Evolutionary conservation across 1,140 invertebrate genomes (phyloP), one percentile per base, ranked within the genome.

Genomic region (Brachionus manjavacas): DNA sequence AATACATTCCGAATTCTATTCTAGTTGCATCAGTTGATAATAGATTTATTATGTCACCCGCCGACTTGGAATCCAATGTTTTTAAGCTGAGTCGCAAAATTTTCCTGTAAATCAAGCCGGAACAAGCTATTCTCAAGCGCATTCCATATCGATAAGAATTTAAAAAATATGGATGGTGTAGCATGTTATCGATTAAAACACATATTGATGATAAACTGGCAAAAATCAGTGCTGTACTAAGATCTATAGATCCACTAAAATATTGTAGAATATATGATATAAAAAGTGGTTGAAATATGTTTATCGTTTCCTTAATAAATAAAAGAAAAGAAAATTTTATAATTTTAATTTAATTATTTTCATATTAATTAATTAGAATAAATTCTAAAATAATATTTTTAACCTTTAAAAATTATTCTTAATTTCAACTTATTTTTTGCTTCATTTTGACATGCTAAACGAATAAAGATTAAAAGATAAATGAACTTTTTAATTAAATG

Each of bases 91-190:
- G 60, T 20, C 39, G 14, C 9, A 83, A 23, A 85, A 91, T 93
- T 92, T 95, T 95, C 88, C 93, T 92, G 88, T 95, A 96, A 85
- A 95, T 93, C 46, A 95, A 90, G 0, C 93, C 93, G 86, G 92
- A 93, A 87, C 93, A 92, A 3, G 94, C 93, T 49, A 95, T 91
- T 85, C 94, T 91, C 85, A 94, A 92, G 89, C 94, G 93, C 92
- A 95, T 93, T 39, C 94, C 94, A 85, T 93, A 87, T 55, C 89
- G 86, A 39, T 88, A 88, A 28, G 93, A 91, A 66, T 91, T 92
- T 88, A 95, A 92, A 90, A 95, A 93, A 87, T 93, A 94, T 3
- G 93, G 92, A 90, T 96, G 94, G 86, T 93, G 91, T 1, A 93
- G 89, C 41, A 95, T 89, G 11, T 93, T 92, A 85, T 93, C 92